These are phyloP conservation scores for Sorex fumeus DNA, from an alignment of 2,113 vertebrate genomes.

Conservation along the genomic window DNA sequence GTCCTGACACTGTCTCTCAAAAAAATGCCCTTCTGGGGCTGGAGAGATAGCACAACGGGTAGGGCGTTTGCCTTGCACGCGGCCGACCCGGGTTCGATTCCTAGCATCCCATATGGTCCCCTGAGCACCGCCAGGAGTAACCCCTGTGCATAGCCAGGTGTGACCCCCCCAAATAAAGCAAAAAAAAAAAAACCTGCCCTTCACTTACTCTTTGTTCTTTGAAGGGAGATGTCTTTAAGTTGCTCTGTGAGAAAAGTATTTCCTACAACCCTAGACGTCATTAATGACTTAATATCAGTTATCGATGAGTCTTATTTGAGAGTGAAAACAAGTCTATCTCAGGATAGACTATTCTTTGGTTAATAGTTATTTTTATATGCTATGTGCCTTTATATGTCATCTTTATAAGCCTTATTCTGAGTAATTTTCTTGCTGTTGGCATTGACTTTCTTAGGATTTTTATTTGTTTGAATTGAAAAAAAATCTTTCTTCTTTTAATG, in stretches of 20 bases:
- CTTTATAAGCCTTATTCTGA: neutral
- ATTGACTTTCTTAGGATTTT: slow-evolving; percentile 43
- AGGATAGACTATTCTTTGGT: neutral
- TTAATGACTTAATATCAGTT: neutral
- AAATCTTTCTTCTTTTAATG: slow-evolving; percentile 8
- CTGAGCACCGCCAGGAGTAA: too few species aligned
- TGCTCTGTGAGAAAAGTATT: neutral
- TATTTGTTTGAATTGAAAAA: slow-evolving; percentile 59
- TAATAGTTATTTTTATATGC: neutral
- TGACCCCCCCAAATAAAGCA: too few species aligned
- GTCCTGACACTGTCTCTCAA: too few species aligned
- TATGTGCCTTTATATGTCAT: neutral
- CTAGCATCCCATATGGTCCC: too few species aligned
- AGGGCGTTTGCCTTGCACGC: too few species aligned
- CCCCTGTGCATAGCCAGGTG: too few species aligned
- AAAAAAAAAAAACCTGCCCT: too few species aligned
- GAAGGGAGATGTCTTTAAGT: slow-evolving; percentile 20
- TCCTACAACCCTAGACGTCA: neutral
- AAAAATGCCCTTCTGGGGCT: too few species aligned
- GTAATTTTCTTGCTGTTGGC: neutral
- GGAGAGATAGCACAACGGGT: too few species aligned
- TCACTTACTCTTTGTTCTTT: too few species aligned
- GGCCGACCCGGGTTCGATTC: too few species aligned
- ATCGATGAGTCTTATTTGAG: slow-evolving; percentile 28
- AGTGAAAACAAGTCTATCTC: neutral